phyloP scores from a whole-genome alignment of 1,140 invertebrate species.

The Ectropis grisescens region DNA sequence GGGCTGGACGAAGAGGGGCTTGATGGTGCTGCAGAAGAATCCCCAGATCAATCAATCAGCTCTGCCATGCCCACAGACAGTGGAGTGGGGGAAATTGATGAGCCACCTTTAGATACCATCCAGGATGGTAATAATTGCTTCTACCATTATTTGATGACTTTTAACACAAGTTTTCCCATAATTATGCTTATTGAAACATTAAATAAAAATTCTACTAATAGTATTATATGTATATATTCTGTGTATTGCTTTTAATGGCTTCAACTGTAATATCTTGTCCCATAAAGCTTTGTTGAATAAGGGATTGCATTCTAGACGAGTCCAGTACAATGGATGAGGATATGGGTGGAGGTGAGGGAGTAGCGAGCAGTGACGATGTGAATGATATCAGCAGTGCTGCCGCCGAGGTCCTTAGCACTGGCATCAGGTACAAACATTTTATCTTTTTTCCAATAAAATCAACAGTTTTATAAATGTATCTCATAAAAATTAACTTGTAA shows the following conservation, averaged over 20 bases:
- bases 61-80: constrained; percentile 54
- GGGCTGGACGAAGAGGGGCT: constrained; percentile 41
- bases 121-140: constrained; percentile 63
- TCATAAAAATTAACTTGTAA: too few relatives aligned
- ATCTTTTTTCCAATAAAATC: neutral
- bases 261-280: too few relatives aligned
- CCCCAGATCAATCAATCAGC: constrained; percentile 64
- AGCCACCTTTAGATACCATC: constrained; percentile 28
- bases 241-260: too few relatives aligned
- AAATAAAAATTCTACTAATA: too few relatives aligned
- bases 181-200: too few relatives aligned
- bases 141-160: too few relatives aligned
- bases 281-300: too few relatives aligned
- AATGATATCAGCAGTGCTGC: constrained; percentile 63
- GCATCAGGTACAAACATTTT: constrained; percentile 38
- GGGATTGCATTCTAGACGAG: constrained; percentile 47
- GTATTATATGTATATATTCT: too few relatives aligned
- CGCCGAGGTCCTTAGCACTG: constrained; percentile 46
- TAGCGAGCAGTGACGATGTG: constrained; percentile 60
- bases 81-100: constrained; percentile 36
- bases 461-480: too few relatives aligned
- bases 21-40: constrained; percentile 47
- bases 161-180: too few relatives aligned
- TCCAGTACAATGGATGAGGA: constrained; percentile 66
- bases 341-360: constrained; percentile 57